Conservation (phyloP, 2,797 vertebrate species). For the Gymnoscopelus microlampas region DNA sequence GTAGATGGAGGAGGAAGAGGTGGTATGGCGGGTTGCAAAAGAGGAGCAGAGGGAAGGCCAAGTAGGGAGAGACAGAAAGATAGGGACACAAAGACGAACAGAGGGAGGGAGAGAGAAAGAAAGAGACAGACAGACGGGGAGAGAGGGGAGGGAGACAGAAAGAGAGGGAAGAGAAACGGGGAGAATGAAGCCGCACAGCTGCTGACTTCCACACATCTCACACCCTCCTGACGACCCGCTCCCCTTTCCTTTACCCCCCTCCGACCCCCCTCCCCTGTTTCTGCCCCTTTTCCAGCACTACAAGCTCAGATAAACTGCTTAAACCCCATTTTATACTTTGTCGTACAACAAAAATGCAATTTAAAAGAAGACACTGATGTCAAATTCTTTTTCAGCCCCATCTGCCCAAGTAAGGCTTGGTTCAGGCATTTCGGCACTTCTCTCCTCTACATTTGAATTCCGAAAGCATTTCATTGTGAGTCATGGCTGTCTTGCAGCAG, state of each 20-base stretch:
- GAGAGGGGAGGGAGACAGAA: conserved; percentile 1
- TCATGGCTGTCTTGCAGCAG: neutral
- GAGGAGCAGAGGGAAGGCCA: neutral
- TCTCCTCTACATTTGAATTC: conserved; percentile 14
- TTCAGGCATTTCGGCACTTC: neutral
- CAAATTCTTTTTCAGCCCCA: neutral
- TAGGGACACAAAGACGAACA: neutral
- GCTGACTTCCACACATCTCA: neutral
- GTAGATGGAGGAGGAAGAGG: neutral
- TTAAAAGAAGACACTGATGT: neutral
- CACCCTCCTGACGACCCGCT: conserved; percentile 3
- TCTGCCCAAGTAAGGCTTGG: neutral
- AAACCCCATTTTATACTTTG: too few species aligned
- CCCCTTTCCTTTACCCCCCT: neutral
- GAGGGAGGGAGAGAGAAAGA: too few species aligned
- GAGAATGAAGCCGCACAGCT: conserved; percentile 8
- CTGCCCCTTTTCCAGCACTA: neutral
- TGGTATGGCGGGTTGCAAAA: neutral
- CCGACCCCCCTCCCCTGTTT: neutral
- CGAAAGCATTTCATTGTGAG: conserved; percentile 18
- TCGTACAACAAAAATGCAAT: too few species aligned
- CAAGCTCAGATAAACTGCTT: neutral
- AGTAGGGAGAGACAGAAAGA: too few species aligned
- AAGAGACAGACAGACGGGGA: neutral
- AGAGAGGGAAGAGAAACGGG: conserved; percentile 2